A percentile compares a stretch with the other conserved stretches of the same genome.
Evolutionary conservation across 2,113 vertebrate genomes (phyloP).

Genomic region (Halcyon malimbica): DNA sequence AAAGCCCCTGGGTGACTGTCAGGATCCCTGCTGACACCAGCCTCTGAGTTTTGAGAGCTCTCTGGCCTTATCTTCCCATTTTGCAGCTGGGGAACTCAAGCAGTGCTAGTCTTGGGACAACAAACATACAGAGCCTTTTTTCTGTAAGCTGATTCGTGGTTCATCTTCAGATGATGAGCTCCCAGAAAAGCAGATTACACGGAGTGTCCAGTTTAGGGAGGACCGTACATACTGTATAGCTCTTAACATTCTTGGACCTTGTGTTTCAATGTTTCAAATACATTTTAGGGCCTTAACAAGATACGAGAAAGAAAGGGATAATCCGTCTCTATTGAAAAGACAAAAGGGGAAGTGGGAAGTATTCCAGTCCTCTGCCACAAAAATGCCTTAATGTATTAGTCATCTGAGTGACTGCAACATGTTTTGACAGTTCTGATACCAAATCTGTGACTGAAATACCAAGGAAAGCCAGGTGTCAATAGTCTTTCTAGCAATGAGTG

Average conservation of each 20-base stretch:
- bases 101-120: background rate
- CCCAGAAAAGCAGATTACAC: background rate
- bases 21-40: background rate
- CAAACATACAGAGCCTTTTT: background rate
- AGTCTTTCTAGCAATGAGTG: background rate
- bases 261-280: background rate
- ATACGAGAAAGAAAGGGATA: constrained; percentile 8
- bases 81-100: background rate
- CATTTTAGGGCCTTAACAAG: background rate
- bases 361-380: background rate
- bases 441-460: background rate
- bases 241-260: background rate
- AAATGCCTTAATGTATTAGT: constrained; percentile 21
- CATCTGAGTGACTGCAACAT: background rate
- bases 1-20: background rate
- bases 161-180: background rate
- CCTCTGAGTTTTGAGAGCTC: background rate
- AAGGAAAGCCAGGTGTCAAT: background rate
- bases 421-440: background rate
- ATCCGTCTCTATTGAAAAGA: background rate
- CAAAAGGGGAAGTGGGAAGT: background rate
- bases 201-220: background rate
- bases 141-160: background rate
- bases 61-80: background rate
- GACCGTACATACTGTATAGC: background rate